Percentiles rank a stretch among this genome's conserved stretches.
Conservation (phyloP, 2,113 vertebrate species). For the Circaetus cinerascens region DNA sequence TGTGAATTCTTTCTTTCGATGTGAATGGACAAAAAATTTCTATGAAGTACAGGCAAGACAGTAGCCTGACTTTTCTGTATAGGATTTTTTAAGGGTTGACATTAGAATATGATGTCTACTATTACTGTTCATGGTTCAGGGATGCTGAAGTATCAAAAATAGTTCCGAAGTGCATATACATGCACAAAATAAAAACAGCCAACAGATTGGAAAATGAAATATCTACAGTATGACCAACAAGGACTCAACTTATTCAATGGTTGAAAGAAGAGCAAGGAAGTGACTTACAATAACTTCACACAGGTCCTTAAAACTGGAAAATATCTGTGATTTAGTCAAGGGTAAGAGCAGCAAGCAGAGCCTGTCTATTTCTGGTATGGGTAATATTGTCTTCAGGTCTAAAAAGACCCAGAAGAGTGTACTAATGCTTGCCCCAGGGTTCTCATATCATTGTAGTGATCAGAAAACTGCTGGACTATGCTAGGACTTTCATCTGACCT, state of each 20-base stretch:
- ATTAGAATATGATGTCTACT: not conserved
- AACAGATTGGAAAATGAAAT: not conserved
- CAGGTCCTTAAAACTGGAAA: not conserved
- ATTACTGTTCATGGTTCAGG: not conserved
- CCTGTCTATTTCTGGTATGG: not conserved
- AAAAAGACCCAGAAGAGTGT: not conserved
- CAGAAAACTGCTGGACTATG: not conserved
- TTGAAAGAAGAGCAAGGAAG: not conserved
- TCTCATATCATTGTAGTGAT: not conserved
- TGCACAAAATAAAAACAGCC: not conserved
- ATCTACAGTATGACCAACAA: not conserved
- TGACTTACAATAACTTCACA: not conserved
- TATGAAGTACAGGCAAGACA: not conserved
- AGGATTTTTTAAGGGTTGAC: not conserved
- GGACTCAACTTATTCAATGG: not conserved
- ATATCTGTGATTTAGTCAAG: not conserved
- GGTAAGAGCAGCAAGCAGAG: not conserved
- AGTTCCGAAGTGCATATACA: not conserved
- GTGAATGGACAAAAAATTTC: not conserved
- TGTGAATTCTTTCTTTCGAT: not conserved
- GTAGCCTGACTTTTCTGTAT: not conserved
- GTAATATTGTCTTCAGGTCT: not conserved
- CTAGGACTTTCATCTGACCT: not conserved
- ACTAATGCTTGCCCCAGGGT: not conserved
- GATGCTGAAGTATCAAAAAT: not conserved